Evolutionary conservation across 2,888 invertebrate genomes (phyloP), one percentile per base, ranked within the genome.

Genomic region (Bedellia somnulentella): DNA sequence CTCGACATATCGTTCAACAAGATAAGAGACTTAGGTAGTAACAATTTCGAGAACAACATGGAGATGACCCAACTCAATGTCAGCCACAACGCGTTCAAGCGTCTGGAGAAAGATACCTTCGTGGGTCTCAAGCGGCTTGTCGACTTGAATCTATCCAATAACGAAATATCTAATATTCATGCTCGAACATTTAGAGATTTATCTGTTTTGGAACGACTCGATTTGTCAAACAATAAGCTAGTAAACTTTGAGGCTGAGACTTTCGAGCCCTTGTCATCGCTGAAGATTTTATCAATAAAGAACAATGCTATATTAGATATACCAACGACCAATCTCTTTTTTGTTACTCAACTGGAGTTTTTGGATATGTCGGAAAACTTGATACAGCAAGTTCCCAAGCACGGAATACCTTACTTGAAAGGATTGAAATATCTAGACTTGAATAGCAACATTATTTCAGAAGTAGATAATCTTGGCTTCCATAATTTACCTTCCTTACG

Each of bases 1-100:
- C 80, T 95, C 39, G 91, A 95, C 56, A 79, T 94, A 29, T 89
- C 91, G 10, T 80, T 81, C 54, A 94, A 94, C 66, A 82, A 82
- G 49, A 85, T 95, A 41, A 81, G 83, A 56, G 83, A 85, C 9
- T 70, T 95, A 46, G 93, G 90, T 47, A 83, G 85, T 45, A 83
- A 85, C 46, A 90, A 90, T 57, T 92, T 95, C 46, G 85, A 87
- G 39, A 83, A 82, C 38, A 89, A 91, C 48, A 80, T 78, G 34
- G 83, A 83, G 42, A 77, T 94, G 63, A 80, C 82, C 26, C 80
- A 82, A 37, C 70, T 94, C 16, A 88, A 92, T 57, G 70, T 92
- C 36, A 89, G 89, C 54, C 71, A 81, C 39, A 94, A 94, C 59
- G 78, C 78, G 36, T 80, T 91, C 23, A 82, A 82, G 46, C 78